These are phyloP conservation scores for Uropsilus gracilis DNA, from an alignment of 2,113 vertebrate genomes.

Conservation along the genomic window DNA sequence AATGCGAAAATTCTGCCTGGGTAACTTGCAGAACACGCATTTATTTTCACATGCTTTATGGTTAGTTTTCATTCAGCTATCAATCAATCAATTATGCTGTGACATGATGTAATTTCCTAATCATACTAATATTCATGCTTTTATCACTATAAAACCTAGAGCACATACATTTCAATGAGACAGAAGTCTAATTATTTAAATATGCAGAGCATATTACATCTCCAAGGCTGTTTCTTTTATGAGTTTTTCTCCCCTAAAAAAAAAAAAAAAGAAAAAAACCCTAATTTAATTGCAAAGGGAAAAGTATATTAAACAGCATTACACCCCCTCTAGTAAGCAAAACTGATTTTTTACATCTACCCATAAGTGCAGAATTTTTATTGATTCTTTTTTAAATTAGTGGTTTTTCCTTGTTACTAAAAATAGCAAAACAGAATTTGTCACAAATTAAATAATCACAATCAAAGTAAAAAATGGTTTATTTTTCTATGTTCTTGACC, in stretches of 20 bases:
- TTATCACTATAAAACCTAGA: slow-evolving; percentile 84
- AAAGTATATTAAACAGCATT: slow-evolving; percentile 76
- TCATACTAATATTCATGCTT: slow-evolving; percentile 86
- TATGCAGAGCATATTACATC: slow-evolving; percentile 82
- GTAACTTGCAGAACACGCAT: slow-evolving; percentile 61
- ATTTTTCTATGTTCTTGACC: neutral
- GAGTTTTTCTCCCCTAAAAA: slow-evolving; percentile 77
- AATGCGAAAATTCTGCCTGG: slow-evolving; percentile 65
- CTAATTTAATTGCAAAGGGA: slow-evolving; percentile 80
- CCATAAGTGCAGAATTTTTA: slow-evolving; percentile 70
- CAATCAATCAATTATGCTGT: slow-evolving; percentile 86
- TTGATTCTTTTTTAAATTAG: slow-evolving; percentile 59
- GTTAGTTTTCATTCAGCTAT: slow-evolving; percentile 86
- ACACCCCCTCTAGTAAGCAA: slow-evolving; percentile 76
- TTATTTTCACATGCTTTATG: slow-evolving; percentile 75
- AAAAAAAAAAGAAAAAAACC: slow-evolving; percentile 45
- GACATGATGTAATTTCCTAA: slow-evolving; percentile 88
- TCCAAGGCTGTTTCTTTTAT: slow-evolving; percentile 79
- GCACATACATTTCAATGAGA: slow-evolving; percentile 82
- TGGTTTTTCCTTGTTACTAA: slow-evolving; percentile 60
- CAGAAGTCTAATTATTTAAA: slow-evolving; percentile 91
- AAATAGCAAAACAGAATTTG: slow-evolving; percentile 45
- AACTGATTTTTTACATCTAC: slow-evolving; percentile 65
- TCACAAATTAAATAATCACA: slow-evolving; percentile 30
- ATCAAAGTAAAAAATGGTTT: neutral